phyloP scores from a whole-genome alignment of 2,113 vertebrate species.

The Otis tarda region DNA sequence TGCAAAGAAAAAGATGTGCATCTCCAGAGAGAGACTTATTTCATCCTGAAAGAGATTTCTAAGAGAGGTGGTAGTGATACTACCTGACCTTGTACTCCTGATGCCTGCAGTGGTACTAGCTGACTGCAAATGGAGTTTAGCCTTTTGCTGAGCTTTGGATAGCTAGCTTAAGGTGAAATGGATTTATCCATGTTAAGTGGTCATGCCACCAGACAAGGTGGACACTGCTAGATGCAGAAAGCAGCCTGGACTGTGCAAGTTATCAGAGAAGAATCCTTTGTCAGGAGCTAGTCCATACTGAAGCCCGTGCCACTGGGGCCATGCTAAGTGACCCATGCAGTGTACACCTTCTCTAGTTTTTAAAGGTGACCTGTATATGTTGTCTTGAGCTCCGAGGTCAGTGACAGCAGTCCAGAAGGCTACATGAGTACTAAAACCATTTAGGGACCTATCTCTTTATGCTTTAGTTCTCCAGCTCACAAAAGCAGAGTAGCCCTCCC shows the following conservation, averaged over 20 bases:
- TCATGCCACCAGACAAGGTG: neutral
- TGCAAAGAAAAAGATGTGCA: neutral
- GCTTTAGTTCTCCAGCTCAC: neutral
- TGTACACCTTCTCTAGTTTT: neutral
- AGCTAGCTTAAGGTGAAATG: neutral
- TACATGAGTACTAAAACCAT: neutral
- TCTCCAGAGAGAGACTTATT: neutral
- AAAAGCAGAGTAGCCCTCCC: neutral
- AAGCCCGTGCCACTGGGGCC: neutral
- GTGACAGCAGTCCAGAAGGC: neutral
- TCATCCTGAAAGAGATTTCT: neutral
- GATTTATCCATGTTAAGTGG: neutral
- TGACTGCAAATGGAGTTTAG: neutral
- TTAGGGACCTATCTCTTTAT: neutral
- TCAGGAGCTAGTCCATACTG: neutral
- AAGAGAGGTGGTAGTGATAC: rapidly evolving
- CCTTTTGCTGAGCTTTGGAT: neutral
- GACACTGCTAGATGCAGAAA: neutral
- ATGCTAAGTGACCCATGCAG: rapidly evolving
- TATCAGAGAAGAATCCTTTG: neutral
- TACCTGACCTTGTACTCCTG: neutral
- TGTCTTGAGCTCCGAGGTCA: neutral
- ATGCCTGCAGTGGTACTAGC: neutral
- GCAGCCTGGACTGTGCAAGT: neutral
- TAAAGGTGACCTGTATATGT: neutral